Percentiles rank a stretch among this genome's conserved stretches.
Conservation (phyloP, 2,888 invertebrate genomes). For the Biston stratarius region DNA sequence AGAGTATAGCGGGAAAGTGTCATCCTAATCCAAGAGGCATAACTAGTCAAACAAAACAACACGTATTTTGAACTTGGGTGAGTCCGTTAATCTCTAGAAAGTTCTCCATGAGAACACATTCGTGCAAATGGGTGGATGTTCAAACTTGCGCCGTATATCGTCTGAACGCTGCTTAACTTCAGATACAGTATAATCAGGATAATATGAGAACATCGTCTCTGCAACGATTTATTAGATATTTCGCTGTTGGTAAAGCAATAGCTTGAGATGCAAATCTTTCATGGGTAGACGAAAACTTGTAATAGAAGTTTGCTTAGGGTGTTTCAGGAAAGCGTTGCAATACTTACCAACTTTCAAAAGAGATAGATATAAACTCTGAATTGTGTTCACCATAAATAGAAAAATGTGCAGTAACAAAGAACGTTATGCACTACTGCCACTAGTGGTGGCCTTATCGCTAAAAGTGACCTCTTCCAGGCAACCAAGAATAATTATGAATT, state of each 20-base stretch:
- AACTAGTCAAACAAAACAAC: slow-evolving; percentile 16
- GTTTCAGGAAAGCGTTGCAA: no score
- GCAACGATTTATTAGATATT: slow-evolving; percentile 18
- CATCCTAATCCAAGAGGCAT: background rate
- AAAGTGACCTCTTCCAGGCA: no score
- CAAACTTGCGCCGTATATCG: slow-evolving; percentile 47
- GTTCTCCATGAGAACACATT: slow-evolving; percentile 30
- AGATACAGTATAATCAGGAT: slow-evolving; percentile 23
- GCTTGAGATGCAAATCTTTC: slow-evolving; percentile 18
- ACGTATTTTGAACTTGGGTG: slow-evolving; percentile 20
- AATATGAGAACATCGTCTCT: slow-evolving; percentile 14
- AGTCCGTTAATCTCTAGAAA: slow-evolving; percentile 35
- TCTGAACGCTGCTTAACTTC: slow-evolving; percentile 37
- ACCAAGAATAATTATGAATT: no score
- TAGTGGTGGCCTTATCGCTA: no score
- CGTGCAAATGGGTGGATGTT: slow-evolving; percentile 45
- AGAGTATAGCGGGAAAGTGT: background rate
- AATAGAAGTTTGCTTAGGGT: background rate
- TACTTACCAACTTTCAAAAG: no score
- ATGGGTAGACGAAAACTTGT: slow-evolving; percentile 6
- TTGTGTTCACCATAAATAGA: no score
- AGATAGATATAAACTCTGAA: no score
- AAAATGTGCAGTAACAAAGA: no score
- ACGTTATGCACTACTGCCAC: no score
- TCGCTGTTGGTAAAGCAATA: background rate